phyloP scores from a whole-genome alignment of 2,113 vertebrate genomes.

The Campylomormyrus tamandua region DNA sequence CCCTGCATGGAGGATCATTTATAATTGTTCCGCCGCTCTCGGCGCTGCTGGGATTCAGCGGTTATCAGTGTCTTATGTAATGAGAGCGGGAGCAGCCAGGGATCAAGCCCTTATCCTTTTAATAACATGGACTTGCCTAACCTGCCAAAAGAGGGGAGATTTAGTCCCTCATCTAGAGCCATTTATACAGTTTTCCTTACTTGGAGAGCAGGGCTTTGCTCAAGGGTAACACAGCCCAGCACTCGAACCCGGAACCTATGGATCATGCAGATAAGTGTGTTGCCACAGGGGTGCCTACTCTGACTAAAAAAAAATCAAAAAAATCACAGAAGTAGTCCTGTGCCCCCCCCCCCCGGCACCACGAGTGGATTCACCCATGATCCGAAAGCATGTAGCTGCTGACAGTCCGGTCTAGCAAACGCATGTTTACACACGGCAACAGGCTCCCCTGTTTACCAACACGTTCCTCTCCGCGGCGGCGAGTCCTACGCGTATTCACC shows the following conservation, averaged over 20 bases:
- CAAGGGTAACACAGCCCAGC: background rate
- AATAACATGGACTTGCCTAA: background rate
- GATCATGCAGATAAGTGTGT: background rate
- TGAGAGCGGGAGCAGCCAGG: background rate
- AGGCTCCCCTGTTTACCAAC: background rate
- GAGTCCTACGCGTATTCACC: background rate
- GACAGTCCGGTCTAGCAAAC: background rate
- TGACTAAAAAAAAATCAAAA: background rate
- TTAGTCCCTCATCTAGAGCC: background rate
- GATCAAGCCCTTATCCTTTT: background rate
- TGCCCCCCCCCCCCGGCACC: background rate
- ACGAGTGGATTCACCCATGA: background rate
- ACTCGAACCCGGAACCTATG: background rate
- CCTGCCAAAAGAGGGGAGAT: background rate
- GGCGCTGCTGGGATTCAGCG: background rate
- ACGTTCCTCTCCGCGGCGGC: background rate
- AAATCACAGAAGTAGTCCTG: background rate
- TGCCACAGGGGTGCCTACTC: background rate
- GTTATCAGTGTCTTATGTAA: background rate
- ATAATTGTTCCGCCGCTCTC: background rate
- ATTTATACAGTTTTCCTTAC: background rate
- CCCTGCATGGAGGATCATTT: background rate
- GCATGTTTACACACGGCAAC: background rate
- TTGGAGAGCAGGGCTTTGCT: background rate
- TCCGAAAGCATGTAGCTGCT: background rate